Evolutionary conservation across 2,888 invertebrate species (phyloP), one percentile per base, ranked within the genome.

Genomic region (Heteromyza rotundicornis): DNA sequence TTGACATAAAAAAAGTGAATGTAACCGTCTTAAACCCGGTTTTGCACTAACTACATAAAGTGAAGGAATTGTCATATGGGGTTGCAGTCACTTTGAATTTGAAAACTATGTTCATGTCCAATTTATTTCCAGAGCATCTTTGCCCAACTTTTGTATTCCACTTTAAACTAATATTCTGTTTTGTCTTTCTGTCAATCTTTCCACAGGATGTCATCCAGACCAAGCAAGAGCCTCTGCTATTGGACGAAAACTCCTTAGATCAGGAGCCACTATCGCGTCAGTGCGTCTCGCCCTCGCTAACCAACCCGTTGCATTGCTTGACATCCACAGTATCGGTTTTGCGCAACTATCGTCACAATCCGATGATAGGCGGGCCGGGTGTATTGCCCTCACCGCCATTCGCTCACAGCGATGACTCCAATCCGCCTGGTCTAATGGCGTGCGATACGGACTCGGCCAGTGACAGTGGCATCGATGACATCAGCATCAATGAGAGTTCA

Each of bases 401-500:
- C 20, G 66, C 67, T 16, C 67, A 68, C 19, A 58, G 71, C 16
- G 79, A 82, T 16, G 79, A 80, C 17, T 77, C 77, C 0, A 70
- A 73, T 70, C 79, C 81, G 2, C 78, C 78, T 22, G 79, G 70
- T 1, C 19, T 78, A 40, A 77, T 76, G 1, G 64, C 76, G 52
- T 76, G 74, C 65, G 80, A 79, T 53, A 70, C 75, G 2, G 81
- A 81, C 65, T 72, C 78, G 16, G 73, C 70, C 62, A 80, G 74
- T 64, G 81, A 82, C 62, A 80, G 79, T 55, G 80, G 80, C 65
- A 77, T 81, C 40, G 80, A 81, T 63, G 80, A 81, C 19, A 74
- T 66, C 60, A 72, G 68, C 60, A 44, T 72, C 40, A 63, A 54
- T n/a, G 73, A 74, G 27, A 57, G 24, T 51, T 47, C 2, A 16